Evolutionary conservation across 2,888 invertebrate genomes (phyloP).

Genomic region (Hirtodrosophila alboralis): DNA sequence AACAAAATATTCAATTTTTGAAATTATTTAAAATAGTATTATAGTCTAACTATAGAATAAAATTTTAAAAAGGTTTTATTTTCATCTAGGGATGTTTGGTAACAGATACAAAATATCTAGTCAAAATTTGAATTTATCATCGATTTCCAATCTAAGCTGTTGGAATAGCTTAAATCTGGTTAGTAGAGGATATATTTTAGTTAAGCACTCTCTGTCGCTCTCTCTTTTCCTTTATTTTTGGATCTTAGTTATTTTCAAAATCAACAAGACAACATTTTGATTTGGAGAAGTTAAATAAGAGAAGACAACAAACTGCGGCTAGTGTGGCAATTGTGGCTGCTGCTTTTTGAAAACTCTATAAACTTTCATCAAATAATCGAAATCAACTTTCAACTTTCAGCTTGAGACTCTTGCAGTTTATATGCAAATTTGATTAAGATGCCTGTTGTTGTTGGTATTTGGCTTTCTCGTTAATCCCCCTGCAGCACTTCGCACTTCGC

Average conservation of each 20-base stretch:
- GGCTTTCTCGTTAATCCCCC: constrained; percentile 7
- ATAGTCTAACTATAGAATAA: too few species aligned
- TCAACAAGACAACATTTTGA: constrained; percentile 76
- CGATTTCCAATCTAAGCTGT: too few species aligned
- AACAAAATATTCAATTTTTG: too few species aligned
- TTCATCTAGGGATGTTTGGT: too few species aligned
- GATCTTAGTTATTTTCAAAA: constrained; percentile 52
- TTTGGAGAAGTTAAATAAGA: constrained; percentile 58
- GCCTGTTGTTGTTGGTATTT: constrained; percentile 32
- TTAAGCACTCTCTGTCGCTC: constrained; percentile 1
- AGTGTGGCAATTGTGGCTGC: constrained; percentile 35
- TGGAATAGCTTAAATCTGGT: too few species aligned
- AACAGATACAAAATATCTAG: too few species aligned
- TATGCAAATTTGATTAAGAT: constrained; percentile 76
- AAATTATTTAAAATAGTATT: too few species aligned
- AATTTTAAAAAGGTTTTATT: too few species aligned
- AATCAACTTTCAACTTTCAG: constrained; percentile 67
- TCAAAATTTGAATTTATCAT: too few species aligned
- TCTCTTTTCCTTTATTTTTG: too few species aligned
- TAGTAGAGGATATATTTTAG: constrained; percentile 7
- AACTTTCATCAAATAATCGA: constrained; percentile 76
- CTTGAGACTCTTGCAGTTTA: constrained; percentile 67
- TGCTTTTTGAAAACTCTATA: constrained; percentile 56
- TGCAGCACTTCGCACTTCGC: not conserved
- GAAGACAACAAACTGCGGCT: constrained; percentile 41